phyloP scores from a whole-genome alignment of 1,140 invertebrate genomes.

The Drosophila insularis region DNA sequence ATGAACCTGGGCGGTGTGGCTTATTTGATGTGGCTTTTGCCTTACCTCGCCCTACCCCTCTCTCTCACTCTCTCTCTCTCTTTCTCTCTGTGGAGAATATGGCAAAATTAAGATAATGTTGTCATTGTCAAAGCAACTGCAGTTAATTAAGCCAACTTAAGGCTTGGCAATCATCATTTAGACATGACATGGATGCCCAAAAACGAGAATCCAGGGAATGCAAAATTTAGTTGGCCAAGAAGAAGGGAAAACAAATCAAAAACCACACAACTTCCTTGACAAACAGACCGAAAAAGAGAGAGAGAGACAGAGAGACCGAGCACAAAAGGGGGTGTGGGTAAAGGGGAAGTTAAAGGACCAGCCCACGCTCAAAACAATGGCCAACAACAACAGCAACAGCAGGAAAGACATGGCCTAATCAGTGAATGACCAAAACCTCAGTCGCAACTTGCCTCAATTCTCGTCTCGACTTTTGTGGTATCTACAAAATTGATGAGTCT shows the following conservation, averaged over 20 bases:
- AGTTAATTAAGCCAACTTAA: constrained; percentile 78
- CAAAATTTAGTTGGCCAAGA: background rate
- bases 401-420: constrained; percentile 52
- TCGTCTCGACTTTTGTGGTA: constrained; percentile 38
- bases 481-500: constrained; percentile 82
- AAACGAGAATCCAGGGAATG: constrained; percentile 21
- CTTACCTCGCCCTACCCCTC: background rate
- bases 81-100: constrained; percentile 18
- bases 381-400: constrained; percentile 15
- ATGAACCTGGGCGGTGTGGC: constrained; percentile 23
- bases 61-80: background rate
- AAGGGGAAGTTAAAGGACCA: constrained; percentile 14
- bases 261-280: constrained; percentile 71
- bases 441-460: background rate
- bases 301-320: constrained; percentile 7
- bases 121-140: constrained; percentile 74
- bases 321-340: background rate
- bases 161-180: constrained; percentile 25
- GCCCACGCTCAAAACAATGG: constrained; percentile 46
- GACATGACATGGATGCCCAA: constrained; percentile 19
- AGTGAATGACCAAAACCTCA: constrained; percentile 34
- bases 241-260: constrained; percentile 70
- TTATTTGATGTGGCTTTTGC: constrained; percentile 42
- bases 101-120: constrained; percentile 64
- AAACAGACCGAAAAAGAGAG: background rate